Evolutionary conservation across 2,888 invertebrate species (phyloP).

Genomic region (Elegia similella): DNA sequence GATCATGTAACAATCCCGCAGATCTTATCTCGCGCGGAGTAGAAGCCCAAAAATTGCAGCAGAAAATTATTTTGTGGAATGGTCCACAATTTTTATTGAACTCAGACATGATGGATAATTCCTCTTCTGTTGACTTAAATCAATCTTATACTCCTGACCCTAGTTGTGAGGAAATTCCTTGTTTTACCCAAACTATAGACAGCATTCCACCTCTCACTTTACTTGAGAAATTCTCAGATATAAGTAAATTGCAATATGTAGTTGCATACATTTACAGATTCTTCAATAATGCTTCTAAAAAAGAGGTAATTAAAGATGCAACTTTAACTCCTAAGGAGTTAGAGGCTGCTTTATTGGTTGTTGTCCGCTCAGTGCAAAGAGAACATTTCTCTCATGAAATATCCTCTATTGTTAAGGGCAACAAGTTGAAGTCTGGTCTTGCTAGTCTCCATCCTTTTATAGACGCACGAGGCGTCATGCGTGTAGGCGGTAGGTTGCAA

Average conservation of each 20-base stretch:
- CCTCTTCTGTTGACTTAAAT: no score
- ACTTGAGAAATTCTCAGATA: slow-evolving; percentile 13
- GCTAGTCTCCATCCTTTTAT: slow-evolving; percentile 10
- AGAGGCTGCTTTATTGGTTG: background rate
- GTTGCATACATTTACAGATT: slow-evolving; percentile 15
- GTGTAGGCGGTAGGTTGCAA: slow-evolving; percentile 12
- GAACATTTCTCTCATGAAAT: slow-evolving; percentile 14
- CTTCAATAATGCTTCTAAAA: slow-evolving; percentile 5
- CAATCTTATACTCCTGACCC: no score
- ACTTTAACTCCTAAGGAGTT: background rate
- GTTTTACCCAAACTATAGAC: no score
- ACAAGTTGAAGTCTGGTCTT: background rate
- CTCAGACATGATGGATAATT: background rate
- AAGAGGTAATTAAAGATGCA: background rate
- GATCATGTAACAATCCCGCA: background rate
- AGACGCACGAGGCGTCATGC: background rate
- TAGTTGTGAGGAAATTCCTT: no score
- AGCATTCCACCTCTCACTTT: background rate
- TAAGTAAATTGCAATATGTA: slow-evolving; percentile 15
- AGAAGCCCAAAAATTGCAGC: background rate
- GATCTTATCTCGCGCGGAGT: background rate
- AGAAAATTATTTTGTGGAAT: no score
- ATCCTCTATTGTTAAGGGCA: background rate
- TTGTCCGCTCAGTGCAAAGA: slow-evolving; percentile 3
- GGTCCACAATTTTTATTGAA: no score